Evolutionary conservation across 2,113 vertebrate genomes (phyloP).

Genomic region (Brachyistius frenatus): DNA sequence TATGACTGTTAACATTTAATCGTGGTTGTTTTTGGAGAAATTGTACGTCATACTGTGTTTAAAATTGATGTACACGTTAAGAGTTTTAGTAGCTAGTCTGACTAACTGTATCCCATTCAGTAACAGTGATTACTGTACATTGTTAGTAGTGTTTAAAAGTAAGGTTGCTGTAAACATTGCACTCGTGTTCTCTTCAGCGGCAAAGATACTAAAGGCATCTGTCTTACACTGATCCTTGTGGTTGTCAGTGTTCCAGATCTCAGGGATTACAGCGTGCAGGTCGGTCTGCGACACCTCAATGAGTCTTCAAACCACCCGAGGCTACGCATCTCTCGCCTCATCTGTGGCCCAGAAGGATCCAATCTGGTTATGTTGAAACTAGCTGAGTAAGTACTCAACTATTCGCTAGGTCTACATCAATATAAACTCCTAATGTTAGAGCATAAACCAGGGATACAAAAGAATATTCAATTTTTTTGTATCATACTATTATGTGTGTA

Average conservation of each 20-base stretch:
- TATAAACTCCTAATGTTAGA: not conserved
- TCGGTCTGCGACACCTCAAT: slow-evolving; percentile 92
- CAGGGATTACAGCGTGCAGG: slow-evolving; percentile 92
- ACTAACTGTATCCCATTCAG: not conserved
- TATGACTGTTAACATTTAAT: not conserved
- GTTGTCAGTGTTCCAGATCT: slow-evolving; percentile 90
- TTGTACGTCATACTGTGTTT: not conserved
- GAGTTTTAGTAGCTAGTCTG: too few relatives aligned
- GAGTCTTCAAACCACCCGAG: slow-evolving; percentile 85
- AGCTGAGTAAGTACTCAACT: slow-evolving; percentile 73
- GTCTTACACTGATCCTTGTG: slow-evolving; percentile 21
- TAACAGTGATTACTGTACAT: not conserved
- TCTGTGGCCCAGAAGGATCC: slow-evolving; percentile 93
- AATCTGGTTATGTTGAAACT: slow-evolving; percentile 94
- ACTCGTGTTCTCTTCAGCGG: too few relatives aligned
- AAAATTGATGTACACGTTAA: too few relatives aligned
- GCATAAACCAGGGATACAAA: not conserved
- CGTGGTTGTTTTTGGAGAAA: not conserved
- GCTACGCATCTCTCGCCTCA: slow-evolving; percentile 90
- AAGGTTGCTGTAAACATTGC: not conserved
- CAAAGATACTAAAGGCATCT: not conserved
- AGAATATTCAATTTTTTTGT: too few relatives aligned
- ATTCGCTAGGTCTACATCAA: not conserved
- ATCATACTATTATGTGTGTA: too few relatives aligned
- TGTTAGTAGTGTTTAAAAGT: not conserved